Conservation (phyloP, 2,888 invertebrate genomes). For the Lycia hirtaria region DNA sequence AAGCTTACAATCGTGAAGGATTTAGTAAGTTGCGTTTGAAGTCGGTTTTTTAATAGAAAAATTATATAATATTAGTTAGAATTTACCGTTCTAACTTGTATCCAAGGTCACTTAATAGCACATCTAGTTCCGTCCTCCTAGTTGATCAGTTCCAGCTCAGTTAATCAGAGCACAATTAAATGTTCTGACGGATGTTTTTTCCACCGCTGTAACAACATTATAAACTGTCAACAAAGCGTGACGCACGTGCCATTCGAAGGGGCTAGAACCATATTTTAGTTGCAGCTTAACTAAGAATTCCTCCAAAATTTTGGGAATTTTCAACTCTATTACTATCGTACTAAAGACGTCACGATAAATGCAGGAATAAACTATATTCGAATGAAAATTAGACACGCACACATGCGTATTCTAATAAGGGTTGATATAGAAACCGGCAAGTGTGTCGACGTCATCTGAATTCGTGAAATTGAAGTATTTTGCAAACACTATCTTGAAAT, state of each 20-base stretch:
- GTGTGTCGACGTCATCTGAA: slow-evolving; percentile 60
- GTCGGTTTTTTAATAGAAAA: no score
- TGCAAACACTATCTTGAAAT: slow-evolving; percentile 38
- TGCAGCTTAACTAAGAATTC: slow-evolving; percentile 39
- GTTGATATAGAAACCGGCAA: slow-evolving; percentile 56
- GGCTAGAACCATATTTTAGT: slow-evolving; percentile 43
- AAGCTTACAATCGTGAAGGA: no score
- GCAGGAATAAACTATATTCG: slow-evolving; percentile 34
- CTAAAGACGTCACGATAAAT: slow-evolving; percentile 9
- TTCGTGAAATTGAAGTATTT: slow-evolving; percentile 55
- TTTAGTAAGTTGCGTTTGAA: no score
- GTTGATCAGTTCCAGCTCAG: slow-evolving; percentile 13
- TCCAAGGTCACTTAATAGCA: no score
- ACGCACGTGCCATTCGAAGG: slow-evolving; percentile 61
- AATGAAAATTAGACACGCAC: slow-evolving; percentile 67
- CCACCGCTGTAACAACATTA: slow-evolving; percentile 61
- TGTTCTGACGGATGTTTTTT: slow-evolving; percentile 59
- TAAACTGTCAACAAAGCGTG: slow-evolving; percentile 53
- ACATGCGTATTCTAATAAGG: slow-evolving; percentile 68
- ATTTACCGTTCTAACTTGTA: no score
- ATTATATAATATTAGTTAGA: no score
- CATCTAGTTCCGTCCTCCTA: no score
- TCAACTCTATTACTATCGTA: slow-evolving; percentile 17
- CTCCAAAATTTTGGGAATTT: slow-evolving; percentile 1
- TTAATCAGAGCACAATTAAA: slow-evolving; percentile 43